Base-by-base conservation (phyloP, 2,113 vertebrate species). In the Trochalopteron elliotii region DNA sequence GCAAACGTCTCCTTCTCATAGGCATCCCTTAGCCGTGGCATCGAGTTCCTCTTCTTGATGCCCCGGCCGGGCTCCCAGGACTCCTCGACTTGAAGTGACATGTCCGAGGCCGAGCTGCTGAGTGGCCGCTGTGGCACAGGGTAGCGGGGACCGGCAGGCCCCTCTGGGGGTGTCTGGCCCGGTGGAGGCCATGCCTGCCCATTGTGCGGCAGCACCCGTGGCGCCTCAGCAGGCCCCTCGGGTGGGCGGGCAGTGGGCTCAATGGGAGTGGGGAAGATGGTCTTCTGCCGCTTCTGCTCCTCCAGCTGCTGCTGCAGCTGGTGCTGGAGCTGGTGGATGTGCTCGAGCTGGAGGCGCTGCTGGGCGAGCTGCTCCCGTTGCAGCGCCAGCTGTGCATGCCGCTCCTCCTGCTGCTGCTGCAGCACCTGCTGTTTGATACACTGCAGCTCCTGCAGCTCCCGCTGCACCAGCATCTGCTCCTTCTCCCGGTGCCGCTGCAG, bases 281-380 rank as follows among this genome's bases (percentile, higher is more conserved):
- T 72, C 91, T 99, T 99, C 94, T 99, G 99, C 68, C 99, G 97
- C 96, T 99, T 99, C 96, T 99, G 99, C 76, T 99, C 99, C 82
- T 99, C 99, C 40, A 99, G 97, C 96, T 99, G 99, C 94, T 99
- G 99, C 96, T 99, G 99, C 72, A 99, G 98, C 88, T 99, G 99
- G 25, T 99, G 99, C 94, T 99, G 99, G 71, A 99, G 96, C 75
- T 99, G 99, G 93, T 99, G 99, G 68, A 99, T 99, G 96, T 99
- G 99, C 94, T 99, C 99, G 3, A 99, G 98, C 90, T 99, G 99
- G 95, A 99, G 98, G 87, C 98, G 98, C 95, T 99, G 99, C 93
- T 99, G 99, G 15, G 99, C 99, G 13, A 99, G 97, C 97, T 99
- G 99, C 90, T 99, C 99, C 76, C 99, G 98, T 96, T 99, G 99